Conservation (phyloP, 1,140 invertebrate species). For the Heliothis subflexa region DNA sequence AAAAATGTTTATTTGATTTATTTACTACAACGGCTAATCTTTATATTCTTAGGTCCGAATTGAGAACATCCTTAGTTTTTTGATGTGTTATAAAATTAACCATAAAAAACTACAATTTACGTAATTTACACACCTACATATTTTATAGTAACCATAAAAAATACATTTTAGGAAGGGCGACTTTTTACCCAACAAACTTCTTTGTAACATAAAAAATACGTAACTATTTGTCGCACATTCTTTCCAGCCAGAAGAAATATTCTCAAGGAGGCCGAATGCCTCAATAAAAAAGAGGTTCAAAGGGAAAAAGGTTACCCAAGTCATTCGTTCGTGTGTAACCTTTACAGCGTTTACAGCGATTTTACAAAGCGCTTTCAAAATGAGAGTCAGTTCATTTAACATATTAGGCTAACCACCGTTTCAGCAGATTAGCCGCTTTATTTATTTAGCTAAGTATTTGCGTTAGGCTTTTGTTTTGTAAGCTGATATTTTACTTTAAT, state of each 20-base stretch:
- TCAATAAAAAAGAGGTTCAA: not conserved
- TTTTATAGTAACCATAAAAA: not conserved
- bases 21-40: too few relatives aligned
- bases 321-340: slow-evolving; percentile 10
- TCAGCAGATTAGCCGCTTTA: slow-evolving; percentile 24
- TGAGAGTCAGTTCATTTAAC: slow-evolving; percentile 37
- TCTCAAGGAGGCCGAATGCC: not conserved
- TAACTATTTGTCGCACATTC: too few relatives aligned
- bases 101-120: too few relatives aligned
- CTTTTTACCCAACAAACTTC: not conserved
- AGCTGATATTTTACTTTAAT: not conserved
- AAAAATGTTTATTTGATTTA: too few relatives aligned
- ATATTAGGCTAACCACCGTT: slow-evolving; percentile 29
- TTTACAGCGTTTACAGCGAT: slow-evolving; percentile 23
- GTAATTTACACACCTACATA: too few relatives aligned
- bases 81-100: too few relatives aligned
- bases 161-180: not conserved
- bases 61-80: too few relatives aligned
- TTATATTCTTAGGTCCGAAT: too few relatives aligned
- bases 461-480: slow-evolving; percentile 2
- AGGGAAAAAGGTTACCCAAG: slow-evolving; percentile 5
- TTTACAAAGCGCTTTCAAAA: slow-evolving; percentile 25
- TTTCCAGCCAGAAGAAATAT: too few relatives aligned
- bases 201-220: too few relatives aligned
- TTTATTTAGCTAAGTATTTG: slow-evolving; percentile 13